phyloP scores from a whole-genome alignment of 2,113 vertebrate species.

The Copsychus sechellarum region DNA sequence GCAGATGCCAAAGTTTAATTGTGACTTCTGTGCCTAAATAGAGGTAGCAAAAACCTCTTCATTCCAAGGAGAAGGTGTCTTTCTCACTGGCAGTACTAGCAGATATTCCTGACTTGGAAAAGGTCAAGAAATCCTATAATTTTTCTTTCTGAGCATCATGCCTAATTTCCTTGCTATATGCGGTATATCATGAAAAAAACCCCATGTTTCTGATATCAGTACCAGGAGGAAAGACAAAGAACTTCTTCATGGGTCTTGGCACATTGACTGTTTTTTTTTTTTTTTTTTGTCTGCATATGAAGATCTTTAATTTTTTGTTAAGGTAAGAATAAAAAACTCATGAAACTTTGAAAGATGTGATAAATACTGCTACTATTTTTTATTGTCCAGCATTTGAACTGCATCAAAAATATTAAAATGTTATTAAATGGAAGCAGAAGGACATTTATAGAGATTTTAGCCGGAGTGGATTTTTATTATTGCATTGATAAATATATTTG shows the following conservation, averaged over 20 bases:
- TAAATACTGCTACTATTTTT: neutral
- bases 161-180: neutral
- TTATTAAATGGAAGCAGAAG: neutral
- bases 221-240: neutral
- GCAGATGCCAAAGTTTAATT: neutral
- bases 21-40: neutral
- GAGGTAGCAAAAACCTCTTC: neutral
- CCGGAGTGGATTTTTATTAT: neutral
- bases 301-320: neutral
- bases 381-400: neutral
- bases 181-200: fast-evolving
- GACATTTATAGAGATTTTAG: neutral
- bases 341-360: neutral
- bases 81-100: neutral
- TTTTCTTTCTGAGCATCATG: neutral
- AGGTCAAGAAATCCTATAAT: fast-evolving
- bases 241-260: neutral
- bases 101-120: neutral
- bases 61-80: neutral
- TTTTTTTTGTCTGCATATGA: neutral
- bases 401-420: neutral
- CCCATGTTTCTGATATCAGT: neutral
- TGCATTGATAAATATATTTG: neutral
- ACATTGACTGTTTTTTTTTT: neutral
- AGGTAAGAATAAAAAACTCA: neutral